Conservation (phyloP, 2,113 vertebrate genomes). For the Carlito syrichta region DNA sequence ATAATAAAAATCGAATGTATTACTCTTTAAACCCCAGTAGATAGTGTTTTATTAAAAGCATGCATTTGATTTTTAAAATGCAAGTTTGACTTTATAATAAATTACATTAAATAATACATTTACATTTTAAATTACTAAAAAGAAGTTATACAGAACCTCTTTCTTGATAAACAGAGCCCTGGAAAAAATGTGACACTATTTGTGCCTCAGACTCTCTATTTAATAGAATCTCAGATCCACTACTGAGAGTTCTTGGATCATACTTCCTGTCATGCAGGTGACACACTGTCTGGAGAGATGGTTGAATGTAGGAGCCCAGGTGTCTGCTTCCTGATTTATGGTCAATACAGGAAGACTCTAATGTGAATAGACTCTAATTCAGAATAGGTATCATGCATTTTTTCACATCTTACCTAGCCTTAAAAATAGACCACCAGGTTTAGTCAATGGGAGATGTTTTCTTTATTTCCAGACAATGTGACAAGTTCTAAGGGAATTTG, state of each 20-base stretch:
- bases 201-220: background rate
- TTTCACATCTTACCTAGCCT: background rate
- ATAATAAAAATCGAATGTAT: constrained; percentile 8
- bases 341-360: background rate
- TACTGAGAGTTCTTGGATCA: background rate
- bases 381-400: background rate
- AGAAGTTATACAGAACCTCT: background rate
- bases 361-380: background rate
- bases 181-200: background rate
- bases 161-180: background rate
- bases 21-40: background rate
- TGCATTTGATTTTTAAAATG: constrained; percentile 3
- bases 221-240: background rate
- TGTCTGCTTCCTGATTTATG: background rate
- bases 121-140: background rate
- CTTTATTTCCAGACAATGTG: background rate
- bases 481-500: background rate
- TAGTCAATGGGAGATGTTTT: background rate
- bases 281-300: background rate
- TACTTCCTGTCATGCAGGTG: background rate
- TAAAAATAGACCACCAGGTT: background rate
- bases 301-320: rapidly evolving
- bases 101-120: background rate
- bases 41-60: background rate
- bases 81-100: constrained; percentile 8